Conservation (phyloP, 2,888 invertebrate genomes). For the Stenurella melanura region DNA sequence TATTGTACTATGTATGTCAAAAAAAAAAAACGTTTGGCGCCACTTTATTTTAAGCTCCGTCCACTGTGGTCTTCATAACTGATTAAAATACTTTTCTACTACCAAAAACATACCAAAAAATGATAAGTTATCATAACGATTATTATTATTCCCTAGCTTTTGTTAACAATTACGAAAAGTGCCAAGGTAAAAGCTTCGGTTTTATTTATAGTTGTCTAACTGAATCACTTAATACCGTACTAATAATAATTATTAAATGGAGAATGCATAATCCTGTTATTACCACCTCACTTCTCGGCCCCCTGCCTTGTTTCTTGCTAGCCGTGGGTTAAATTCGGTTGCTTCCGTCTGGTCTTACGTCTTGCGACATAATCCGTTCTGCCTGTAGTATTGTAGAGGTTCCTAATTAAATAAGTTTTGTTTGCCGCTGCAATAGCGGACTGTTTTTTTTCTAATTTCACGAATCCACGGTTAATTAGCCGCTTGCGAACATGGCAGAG, state of each 20-base stretch:
- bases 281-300: neutral
- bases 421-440: neutral
- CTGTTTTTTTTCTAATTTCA: neutral
- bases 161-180: no score
- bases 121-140: no score
- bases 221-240: neutral
- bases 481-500: neutral
- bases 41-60: no score
- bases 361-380: neutral
- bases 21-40: no score
- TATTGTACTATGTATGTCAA: no score
- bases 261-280: neutral
- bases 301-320: neutral
- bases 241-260: neutral
- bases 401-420: conserved; percentile 7
- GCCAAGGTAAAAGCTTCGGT: no score
- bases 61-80: no score
- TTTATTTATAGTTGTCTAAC: no score
- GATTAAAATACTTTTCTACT: no score
- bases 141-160: no score
- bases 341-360: conserved; percentile 7
- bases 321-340: neutral
- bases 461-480: neutral
- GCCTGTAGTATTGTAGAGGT: neutral
- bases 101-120: no score